phyloP scores from a whole-genome alignment of 2,888 invertebrate species.

The Phragmatobia fuliginosa region DNA sequence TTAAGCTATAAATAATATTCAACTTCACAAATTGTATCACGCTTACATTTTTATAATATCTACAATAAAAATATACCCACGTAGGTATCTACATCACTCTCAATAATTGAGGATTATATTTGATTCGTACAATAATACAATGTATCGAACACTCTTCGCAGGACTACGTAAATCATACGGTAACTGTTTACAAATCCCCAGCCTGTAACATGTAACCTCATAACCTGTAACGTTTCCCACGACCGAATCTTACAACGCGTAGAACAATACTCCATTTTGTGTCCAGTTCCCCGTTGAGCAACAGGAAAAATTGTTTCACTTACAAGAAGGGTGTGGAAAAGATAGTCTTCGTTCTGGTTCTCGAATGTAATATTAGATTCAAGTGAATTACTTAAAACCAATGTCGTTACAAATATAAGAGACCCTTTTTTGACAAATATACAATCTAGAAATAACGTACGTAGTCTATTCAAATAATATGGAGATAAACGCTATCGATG shows the following conservation, averaged over 20 bases:
- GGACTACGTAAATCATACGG: slow-evolving; percentile 27
- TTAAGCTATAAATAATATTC: neutral
- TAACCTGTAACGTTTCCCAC: slow-evolving; percentile 39
- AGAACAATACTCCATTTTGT: slow-evolving; percentile 29
- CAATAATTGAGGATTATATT: too few relatives aligned
- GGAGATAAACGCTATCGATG: too few relatives aligned
- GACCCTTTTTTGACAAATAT: too few relatives aligned
- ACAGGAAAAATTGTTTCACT: slow-evolving; percentile 33
- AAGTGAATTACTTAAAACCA: neutral
- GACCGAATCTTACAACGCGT: slow-evolving; percentile 33
- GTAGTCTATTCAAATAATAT: too few relatives aligned
- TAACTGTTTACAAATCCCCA: slow-evolving; percentile 47
- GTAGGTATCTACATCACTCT: too few relatives aligned
- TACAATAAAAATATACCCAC: too few relatives aligned
- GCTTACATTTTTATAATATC: neutral
- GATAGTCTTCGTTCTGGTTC: slow-evolving; percentile 5
- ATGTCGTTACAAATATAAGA: too few relatives aligned
- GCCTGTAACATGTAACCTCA: slow-evolving; percentile 37
- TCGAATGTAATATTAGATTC: neutral
- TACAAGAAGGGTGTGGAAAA: neutral
- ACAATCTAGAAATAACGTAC: too few relatives aligned
- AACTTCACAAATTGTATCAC: neutral
- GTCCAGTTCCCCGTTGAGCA: slow-evolving; percentile 25
- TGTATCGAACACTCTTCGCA: neutral
- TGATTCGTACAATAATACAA: neutral